These are phyloP conservation scores for Nyctalus aviator DNA, from an alignment of 2,797 vertebrate species.

Conservation along the genomic window DNA sequence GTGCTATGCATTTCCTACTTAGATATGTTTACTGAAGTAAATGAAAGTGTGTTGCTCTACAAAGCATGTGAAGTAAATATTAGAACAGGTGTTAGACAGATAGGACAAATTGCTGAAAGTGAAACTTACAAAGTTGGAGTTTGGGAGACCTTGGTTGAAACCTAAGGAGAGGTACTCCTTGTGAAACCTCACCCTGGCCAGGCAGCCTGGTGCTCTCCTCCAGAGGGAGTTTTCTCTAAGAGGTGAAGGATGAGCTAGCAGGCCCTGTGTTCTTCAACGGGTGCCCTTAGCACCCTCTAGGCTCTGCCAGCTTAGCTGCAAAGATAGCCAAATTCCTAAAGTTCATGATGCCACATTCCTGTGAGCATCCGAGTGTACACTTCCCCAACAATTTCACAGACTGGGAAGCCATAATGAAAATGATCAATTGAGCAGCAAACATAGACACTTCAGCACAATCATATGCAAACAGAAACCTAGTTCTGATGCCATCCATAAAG, in stretches of 20 bases:
- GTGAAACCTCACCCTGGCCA: not conserved
- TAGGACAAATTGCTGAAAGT: not conserved
- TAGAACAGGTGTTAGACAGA: not conserved
- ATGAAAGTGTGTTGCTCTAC: not conserved
- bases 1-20: not conserved
- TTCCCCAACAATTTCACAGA: not conserved
- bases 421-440: not conserved
- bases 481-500: not conserved
- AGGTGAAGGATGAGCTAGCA: not conserved
- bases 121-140: not conserved
- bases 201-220: not conserved
- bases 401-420: not conserved
- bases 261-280: not conserved
- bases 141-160: not conserved
- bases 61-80: not conserved
- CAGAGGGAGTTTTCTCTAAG: not conserved
- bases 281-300: not conserved
- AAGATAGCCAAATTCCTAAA: not conserved
- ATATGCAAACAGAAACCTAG: not conserved
- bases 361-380: not conserved
- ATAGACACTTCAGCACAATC: not conserved
- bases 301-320: not conserved
- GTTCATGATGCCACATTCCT: not conserved
- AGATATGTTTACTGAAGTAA: not conserved
- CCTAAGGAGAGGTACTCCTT: not conserved